Conservation (phyloP, 2,797 vertebrate species). For the Malurus splendens region DNA sequence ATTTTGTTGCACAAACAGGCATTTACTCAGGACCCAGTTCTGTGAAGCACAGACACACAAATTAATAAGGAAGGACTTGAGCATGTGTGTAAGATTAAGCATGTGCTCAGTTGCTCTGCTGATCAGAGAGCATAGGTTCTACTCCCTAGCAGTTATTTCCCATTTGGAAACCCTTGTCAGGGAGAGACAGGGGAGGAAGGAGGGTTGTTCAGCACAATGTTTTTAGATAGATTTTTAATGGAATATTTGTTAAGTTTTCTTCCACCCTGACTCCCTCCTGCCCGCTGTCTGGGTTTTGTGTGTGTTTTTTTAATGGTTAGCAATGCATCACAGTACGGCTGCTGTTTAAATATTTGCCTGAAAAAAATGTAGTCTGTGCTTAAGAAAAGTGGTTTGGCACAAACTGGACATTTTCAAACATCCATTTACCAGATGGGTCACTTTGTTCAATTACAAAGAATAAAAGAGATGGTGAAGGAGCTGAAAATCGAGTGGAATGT, state of each 20-base stretch:
- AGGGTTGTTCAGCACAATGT: background rate
- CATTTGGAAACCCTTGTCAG: background rate
- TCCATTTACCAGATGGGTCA: slow-evolving; percentile 71
- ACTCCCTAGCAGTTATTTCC: background rate
- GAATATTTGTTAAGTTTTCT: slow-evolving; percentile 30
- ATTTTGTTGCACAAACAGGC: background rate
- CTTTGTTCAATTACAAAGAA: slow-evolving; percentile 58
- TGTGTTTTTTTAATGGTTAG: slow-evolving; percentile 42
- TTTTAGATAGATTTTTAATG: slow-evolving; percentile 38
- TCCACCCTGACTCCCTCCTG: background rate
- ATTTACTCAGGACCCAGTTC: background rate
- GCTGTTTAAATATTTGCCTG: slow-evolving; percentile 59
- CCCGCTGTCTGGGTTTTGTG: slow-evolving; percentile 12
- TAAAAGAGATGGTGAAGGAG: slow-evolving; percentile 10
- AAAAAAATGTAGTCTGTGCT: slow-evolving; percentile 47
- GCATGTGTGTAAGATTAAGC: background rate
- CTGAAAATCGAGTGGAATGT: slow-evolving; percentile 64
- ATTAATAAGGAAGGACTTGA: background rate
- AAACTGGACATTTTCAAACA: slow-evolving; percentile 61
- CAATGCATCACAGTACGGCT: slow-evolving; percentile 2
- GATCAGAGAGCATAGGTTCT: background rate
- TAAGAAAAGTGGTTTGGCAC: slow-evolving; percentile 68
- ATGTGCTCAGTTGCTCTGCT: background rate
- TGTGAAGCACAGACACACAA: background rate
- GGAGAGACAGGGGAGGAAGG: background rate